Base-by-base conservation (phyloP, 2,113 vertebrate genomes). In the Pelecanus crispus region DNA sequence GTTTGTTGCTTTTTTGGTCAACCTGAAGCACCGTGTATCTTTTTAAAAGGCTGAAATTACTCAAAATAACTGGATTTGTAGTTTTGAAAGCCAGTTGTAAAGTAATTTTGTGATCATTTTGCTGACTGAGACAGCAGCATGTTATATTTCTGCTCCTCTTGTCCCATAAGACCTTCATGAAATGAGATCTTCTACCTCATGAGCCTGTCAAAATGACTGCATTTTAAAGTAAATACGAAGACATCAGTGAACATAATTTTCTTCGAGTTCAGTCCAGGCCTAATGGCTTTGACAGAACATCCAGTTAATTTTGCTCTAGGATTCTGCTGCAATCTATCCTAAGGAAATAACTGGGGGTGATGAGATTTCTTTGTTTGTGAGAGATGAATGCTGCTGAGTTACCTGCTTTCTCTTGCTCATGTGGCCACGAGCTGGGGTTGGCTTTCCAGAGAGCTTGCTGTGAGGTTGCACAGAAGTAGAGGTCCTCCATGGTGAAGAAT, bases 141-240 rank as follows among this genome's bases (percentile, higher is more conserved):
- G 93, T 80, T 97, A 24, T 81, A 97, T 95, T 96, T 95, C 87
- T 92, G 58, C 61, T 94, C 59, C 47, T 91, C 66, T 82, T 96
- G 91, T 97, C 89, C 90, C 89, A 90, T 66, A 90, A 97, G 91
- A 97, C 95, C 93, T 97, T 97, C 89, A 81, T 88, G 85, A 97
- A 96, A 97, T 94, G 89, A 96, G 94, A 95, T 97, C 78, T 94
- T 91, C 94, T 97, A 93, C 93, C 89, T 96, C 94, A 91, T 94
- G 89, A 91, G 86, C 84, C 79, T 68, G 55, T 95, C 97, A 94
- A 86, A 95, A 92, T 91, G 94, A 94, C 95, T 96, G 87, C 81
- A 67, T 97, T 97, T 86, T 91, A 91, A 97, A 95, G 91, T 94
- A 95, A 96, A 96, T 97, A 95, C 40, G 74, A 94, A 95, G 87